A percentile compares a stretch with the other conserved stretches of the same genome.
Evolutionary conservation across 2,888 invertebrate genomes (phyloP).

Genomic region (Branchellion lobata): DNA sequence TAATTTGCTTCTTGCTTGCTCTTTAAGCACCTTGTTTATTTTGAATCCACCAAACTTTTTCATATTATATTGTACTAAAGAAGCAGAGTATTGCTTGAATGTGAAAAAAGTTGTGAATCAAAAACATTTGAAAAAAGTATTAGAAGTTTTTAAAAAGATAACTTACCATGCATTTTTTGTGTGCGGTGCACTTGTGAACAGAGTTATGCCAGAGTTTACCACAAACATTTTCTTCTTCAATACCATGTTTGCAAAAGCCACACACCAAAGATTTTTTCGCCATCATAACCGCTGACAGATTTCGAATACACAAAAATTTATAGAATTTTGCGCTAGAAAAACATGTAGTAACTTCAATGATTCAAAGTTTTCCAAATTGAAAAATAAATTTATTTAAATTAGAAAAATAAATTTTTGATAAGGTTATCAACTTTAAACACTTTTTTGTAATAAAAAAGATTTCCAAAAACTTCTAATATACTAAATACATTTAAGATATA

Average conservation of each 20-base stretch:
- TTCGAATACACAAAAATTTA: no score
- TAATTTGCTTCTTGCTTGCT: slow-evolving; percentile 69
- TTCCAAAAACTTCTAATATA: no score
- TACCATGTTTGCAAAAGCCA: slow-evolving; percentile 53
- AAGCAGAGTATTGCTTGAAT: slow-evolving; percentile 57
- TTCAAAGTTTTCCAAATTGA: no score
- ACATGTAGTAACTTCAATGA: no score
- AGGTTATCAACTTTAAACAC: no score
- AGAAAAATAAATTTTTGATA: not conserved
- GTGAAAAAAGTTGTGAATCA: slow-evolving; percentile 26
- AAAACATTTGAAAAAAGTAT: slow-evolving; percentile 14
- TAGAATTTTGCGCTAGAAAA: no score
- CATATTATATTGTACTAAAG: slow-evolving; percentile 55
- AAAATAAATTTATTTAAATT: not conserved
- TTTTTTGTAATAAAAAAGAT: no score
- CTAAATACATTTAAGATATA: no score
- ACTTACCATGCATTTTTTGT: slow-evolving; percentile 55
- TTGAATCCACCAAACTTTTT: slow-evolving; percentile 57
- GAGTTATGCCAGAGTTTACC: slow-evolving; percentile 52
- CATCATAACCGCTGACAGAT: not conserved
- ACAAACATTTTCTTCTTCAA: slow-evolving; percentile 51
- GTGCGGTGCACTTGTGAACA: slow-evolving; percentile 50
- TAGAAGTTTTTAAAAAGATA: not conserved
- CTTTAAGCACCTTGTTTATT: slow-evolving; percentile 61
- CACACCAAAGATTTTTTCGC: slow-evolving; percentile 45